Evolutionary conservation across 2,888 invertebrate genomes (phyloP).

Genomic region (Lasius fuliginosus): DNA sequence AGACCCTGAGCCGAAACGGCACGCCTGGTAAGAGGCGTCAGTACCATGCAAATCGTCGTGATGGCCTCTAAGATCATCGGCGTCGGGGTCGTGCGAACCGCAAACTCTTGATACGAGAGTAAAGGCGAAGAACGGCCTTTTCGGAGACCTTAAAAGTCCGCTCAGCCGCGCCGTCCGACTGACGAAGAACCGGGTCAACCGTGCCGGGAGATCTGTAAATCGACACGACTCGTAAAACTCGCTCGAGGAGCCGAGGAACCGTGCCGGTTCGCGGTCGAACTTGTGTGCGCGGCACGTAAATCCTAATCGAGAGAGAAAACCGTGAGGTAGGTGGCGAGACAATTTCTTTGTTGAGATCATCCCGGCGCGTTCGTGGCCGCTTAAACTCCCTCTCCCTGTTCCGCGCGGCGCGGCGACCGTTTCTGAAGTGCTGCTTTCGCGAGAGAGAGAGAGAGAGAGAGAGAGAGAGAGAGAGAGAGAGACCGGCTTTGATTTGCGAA

Average conservation of each 20-base stretch:
- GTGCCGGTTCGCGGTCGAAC: constrained; percentile 56
- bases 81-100: constrained; percentile 79
- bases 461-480: constrained; percentile 29
- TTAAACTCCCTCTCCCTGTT: constrained; percentile 44
- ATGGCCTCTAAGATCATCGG: constrained; percentile 74
- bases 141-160: constrained; percentile 72
- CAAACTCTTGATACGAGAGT: constrained; percentile 74
- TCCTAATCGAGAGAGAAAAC: constrained; percentile 66
- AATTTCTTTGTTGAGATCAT: constrained; percentile 70
- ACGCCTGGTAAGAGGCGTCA: constrained; percentile 74
- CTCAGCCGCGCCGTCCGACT: constrained; percentile 63
- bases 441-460: constrained; percentile 62
- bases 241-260: constrained; percentile 63
- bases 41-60: constrained; percentile 76
- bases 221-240: constrained; percentile 77
- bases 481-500: constrained; percentile 76
- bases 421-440: constrained; percentile 48
- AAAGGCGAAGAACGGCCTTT: constrained; percentile 69
- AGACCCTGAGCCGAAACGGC: constrained; percentile 62
- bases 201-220: constrained; percentile 71
- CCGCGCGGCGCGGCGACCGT: constrained; percentile 33
- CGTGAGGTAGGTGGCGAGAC: constrained; percentile 71
- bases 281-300: constrained; percentile 59
- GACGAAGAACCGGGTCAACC: constrained; percentile 72
- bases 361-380: constrained; percentile 37